Evolutionary conservation across 2,113 vertebrate species (phyloP).

Genomic region (Mustela nigripes): DNA sequence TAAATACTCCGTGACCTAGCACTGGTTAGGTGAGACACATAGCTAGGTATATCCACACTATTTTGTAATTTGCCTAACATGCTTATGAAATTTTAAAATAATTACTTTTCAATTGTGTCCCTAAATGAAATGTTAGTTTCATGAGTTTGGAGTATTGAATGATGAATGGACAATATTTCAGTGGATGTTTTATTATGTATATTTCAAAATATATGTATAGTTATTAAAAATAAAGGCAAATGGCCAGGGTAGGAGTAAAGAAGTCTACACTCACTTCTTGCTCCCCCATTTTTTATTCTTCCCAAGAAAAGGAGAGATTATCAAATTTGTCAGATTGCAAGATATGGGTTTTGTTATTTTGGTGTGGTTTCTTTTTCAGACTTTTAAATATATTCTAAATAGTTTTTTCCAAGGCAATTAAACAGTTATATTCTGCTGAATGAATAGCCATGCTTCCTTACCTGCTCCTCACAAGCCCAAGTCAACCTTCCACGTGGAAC

Average conservation of each 20-base stretch:
- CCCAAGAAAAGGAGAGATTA: rapidly evolving
- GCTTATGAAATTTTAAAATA: not conserved
- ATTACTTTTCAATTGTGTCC: not conserved
- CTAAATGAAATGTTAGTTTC: not conserved
- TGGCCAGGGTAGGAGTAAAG: not conserved
- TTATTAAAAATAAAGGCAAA: not conserved
- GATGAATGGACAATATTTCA: not conserved
- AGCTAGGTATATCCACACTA: not conserved
- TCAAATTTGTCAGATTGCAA: not conserved
- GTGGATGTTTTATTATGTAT: not conserved
- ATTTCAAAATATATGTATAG: not conserved
- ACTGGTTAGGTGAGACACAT: rapidly evolving
- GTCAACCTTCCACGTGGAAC: not conserved
- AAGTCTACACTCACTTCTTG: not conserved
- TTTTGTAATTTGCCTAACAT: not conserved
- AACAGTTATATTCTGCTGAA: not conserved
- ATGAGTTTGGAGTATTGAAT: not conserved
- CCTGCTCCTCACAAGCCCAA: not conserved
- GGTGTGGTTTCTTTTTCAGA: not conserved
- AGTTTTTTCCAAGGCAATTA: not conserved
- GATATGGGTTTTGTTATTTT: not conserved
- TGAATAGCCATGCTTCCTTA: not conserved
- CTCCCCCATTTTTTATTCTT: not conserved
- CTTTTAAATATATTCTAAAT: not conserved
- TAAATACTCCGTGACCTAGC: not conserved